phyloP scores from a whole-genome alignment of 2,797 vertebrate genomes.

The Molossus alvarezi region DNA sequence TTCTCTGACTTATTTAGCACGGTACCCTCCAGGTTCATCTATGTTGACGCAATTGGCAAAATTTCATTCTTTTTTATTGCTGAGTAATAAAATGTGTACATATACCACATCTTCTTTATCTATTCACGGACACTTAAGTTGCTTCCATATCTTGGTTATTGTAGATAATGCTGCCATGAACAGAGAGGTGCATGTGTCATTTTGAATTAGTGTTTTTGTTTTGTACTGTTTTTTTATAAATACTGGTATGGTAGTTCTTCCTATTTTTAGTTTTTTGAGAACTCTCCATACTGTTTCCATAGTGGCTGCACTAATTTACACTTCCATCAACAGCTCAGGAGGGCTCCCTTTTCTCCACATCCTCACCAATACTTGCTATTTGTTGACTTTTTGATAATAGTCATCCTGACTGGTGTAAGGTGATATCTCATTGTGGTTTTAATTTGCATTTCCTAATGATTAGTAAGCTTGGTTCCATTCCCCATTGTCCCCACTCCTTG shows the following conservation, averaged over 20 bases:
- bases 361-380: background rate
- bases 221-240: background rate
- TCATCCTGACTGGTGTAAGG: background rate
- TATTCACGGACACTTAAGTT: background rate
- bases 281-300: background rate
- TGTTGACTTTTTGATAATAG: background rate
- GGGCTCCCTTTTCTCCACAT: background rate
- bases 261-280: background rate
- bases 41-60: background rate
- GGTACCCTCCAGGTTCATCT: background rate
- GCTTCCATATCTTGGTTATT: background rate
- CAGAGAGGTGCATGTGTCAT: background rate
- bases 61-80: background rate
- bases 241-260: background rate
- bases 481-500: background rate
- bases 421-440: background rate
- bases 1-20: background rate
- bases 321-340: too few relatives aligned
- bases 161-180: background rate
- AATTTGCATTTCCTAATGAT: background rate
- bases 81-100: background rate
- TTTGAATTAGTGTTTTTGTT: background rate
- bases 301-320: background rate
- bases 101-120: background rate
- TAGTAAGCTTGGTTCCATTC: background rate